phyloP scores from a whole-genome alignment of 2,113 vertebrate species.

The Tetrao urogallus region DNA sequence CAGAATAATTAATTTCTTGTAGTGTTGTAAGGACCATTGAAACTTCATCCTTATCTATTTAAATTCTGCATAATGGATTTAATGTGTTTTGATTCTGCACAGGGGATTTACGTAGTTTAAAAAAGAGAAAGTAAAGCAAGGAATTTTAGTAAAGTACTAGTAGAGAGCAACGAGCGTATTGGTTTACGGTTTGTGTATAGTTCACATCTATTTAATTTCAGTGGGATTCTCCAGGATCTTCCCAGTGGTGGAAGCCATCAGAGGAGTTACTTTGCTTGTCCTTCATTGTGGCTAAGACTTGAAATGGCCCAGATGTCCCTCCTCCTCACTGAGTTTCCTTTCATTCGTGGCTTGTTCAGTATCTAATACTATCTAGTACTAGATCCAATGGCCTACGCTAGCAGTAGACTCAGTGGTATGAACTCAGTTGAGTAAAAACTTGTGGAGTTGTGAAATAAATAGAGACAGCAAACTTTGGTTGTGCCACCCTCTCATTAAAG shows the following conservation, averaged over 20 bases:
- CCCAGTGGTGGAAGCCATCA: not conserved
- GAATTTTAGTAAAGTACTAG: not conserved
- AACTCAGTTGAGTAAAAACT: not conserved
- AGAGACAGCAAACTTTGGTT: not conserved
- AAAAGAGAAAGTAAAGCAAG: not conserved
- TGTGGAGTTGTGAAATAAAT: not conserved
- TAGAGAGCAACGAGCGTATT: not conserved
- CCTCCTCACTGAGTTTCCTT: not conserved
- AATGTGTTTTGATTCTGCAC: not conserved
- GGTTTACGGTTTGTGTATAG: not conserved
- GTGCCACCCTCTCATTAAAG: not conserved
- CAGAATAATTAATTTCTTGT: not conserved
- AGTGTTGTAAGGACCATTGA: not conserved
- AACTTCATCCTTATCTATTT: not conserved
- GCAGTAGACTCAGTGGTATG: not conserved
- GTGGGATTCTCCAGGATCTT: not conserved
- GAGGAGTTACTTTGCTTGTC: not conserved
- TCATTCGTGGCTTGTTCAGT: not conserved
- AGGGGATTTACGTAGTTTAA: not conserved
- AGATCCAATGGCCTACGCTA: not conserved
- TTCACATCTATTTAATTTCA: not conserved
- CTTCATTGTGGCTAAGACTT: not conserved
- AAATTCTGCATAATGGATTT: not conserved
- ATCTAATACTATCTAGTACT: not conserved
- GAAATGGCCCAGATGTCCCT: not conserved